Evolutionary conservation across 2,113 vertebrate species (phyloP).

Genomic region (Rhipidura dahli): DNA sequence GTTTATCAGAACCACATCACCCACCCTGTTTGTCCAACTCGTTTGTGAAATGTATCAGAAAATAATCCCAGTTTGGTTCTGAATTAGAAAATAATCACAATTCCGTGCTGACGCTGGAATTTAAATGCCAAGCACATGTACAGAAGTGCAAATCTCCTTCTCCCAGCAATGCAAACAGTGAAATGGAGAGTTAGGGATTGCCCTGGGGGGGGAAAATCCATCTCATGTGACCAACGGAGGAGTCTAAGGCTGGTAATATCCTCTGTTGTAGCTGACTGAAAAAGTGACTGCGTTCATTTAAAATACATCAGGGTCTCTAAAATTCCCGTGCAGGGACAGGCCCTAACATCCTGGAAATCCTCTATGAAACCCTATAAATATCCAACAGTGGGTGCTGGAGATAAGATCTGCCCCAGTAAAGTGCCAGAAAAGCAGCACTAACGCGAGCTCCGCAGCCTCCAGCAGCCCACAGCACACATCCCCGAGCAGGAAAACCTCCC

Average conservation of each 20-base stretch:
- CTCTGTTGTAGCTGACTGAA: background rate
- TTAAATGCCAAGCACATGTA: background rate
- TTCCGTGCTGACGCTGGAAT: background rate
- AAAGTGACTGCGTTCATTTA: background rate
- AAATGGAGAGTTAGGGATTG: background rate
- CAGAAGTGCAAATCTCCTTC: background rate
- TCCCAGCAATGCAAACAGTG: background rate
- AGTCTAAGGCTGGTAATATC: background rate
- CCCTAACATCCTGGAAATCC: background rate
- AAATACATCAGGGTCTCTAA: background rate
- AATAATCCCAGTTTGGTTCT: background rate
- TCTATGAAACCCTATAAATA: background rate
- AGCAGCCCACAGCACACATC: background rate
- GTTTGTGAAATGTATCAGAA: background rate
- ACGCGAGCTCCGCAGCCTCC: background rate
- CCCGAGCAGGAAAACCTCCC: accelerated
- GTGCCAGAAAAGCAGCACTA: background rate
- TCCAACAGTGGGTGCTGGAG: background rate
- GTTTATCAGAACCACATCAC: background rate
- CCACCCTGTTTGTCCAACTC: too few species aligned
- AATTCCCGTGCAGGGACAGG: background rate
- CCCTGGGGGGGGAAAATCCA: background rate
- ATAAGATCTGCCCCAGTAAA: background rate
- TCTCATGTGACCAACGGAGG: background rate
- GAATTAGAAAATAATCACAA: background rate